phyloP scores from a whole-genome alignment of 1,140 invertebrate species.

The Paramacrobiotus metropolitanus region DNA sequence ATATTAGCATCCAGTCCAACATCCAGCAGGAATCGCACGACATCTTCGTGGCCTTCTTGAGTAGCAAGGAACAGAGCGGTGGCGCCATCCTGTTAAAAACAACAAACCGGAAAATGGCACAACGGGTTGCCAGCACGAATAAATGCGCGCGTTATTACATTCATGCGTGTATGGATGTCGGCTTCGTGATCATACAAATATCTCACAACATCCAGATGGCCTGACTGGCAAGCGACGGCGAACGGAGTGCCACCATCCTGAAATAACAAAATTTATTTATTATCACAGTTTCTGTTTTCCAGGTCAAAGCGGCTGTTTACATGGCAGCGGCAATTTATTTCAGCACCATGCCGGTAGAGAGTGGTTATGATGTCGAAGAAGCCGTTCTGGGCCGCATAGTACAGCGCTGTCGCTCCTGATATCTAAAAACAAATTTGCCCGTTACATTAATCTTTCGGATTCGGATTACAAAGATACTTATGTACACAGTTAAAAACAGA shows the following conservation, averaged over 20 bases:
- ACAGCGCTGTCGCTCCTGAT: constrained; percentile 54
- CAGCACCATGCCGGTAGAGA: constrained; percentile 47
- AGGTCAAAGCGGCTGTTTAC: constrained; percentile 29
- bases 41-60: constrained; percentile 57
- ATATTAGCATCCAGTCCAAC: too few relatives aligned
- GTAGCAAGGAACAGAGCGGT: constrained; percentile 72
- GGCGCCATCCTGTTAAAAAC: constrained; percentile 50
- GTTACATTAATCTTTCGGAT: too few relatives aligned
- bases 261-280: constrained; percentile 7
- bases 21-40: constrained; percentile 53
- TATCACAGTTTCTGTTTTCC: constrained; percentile 5
- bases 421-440: constrained; percentile 51
- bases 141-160: constrained; percentile 33
- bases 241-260: constrained; percentile 74
- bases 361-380: constrained; percentile 52
- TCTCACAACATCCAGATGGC: constrained; percentile 59
- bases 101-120: constrained; percentile 11
- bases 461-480: too few relatives aligned
- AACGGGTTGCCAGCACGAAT: constrained; percentile 23
- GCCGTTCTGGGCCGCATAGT: constrained; percentile 72
- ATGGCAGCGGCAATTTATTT: constrained; percentile 50
- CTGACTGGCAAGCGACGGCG: constrained; percentile 72
- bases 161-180: constrained; percentile 59
- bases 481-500: too few relatives aligned
- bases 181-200: constrained; percentile 50